These are phyloP conservation scores for Tetraodon nigroviridis DNA, from an alignment of 2,113 vertebrate genomes.

Conservation along the genomic window DNA sequence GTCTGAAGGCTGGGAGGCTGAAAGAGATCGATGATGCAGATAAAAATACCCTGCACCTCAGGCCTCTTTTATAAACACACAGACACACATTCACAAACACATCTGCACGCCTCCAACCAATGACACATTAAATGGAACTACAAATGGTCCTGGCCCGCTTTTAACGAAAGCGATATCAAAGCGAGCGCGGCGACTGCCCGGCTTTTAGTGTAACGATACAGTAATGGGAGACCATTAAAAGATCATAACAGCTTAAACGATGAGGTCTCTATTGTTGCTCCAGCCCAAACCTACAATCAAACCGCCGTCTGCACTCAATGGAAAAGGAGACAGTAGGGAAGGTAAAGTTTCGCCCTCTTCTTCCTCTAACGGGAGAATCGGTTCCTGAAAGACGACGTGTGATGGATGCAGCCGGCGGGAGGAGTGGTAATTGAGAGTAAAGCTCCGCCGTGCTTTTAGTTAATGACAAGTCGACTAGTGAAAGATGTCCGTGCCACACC, in stretches of 20 bases:
- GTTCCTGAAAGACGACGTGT: conserved; percentile 54
- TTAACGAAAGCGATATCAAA: conserved; percentile 71
- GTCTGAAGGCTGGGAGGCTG: conserved; percentile 48
- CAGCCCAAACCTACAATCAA: conserved; percentile 59
- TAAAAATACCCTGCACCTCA: conserved; percentile 73
- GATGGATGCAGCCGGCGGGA: conserved; percentile 61
- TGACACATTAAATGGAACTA: conserved; percentile 60
- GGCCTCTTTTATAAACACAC: conserved; percentile 60
- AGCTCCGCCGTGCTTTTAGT: conserved; percentile 71
- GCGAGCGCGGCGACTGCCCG: conserved; percentile 38
- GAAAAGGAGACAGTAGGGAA: conserved; percentile 33
- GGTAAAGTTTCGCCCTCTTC: conserved; percentile 48
- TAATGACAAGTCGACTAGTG: conserved; percentile 71
- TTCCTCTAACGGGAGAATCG: conserved; percentile 16
- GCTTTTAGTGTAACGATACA: conserved; percentile 60
- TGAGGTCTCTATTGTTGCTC: conserved; percentile 61
- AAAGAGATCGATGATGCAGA: conserved; percentile 70
- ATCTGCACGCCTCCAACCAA: conserved; percentile 56
- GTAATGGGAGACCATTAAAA: conserved; percentile 71
- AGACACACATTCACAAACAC: conserved; percentile 46
- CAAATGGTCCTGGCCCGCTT: conserved; percentile 59
- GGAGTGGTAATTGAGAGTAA: conserved; percentile 72
- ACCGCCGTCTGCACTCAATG: conserved; percentile 47
- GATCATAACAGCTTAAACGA: conserved; percentile 70
- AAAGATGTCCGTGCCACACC: conserved; percentile 58